These are phyloP conservation scores for Corythornis madagascariensis DNA, from an alignment of 2,113 vertebrate genomes.

Conservation along the genomic window DNA sequence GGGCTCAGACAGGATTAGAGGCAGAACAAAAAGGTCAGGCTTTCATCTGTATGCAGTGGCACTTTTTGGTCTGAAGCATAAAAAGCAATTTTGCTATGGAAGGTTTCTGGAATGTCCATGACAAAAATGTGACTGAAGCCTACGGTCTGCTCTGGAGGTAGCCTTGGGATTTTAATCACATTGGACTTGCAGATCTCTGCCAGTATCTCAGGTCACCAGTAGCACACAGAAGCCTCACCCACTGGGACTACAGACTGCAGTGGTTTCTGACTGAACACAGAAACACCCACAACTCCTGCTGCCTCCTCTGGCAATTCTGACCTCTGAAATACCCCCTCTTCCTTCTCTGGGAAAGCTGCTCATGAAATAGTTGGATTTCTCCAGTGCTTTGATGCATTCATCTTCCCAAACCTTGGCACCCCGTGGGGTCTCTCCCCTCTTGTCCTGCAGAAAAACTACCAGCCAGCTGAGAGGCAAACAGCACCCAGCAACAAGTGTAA, in stretches of 20 bases:
- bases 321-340: not conserved
- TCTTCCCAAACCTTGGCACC: not conserved
- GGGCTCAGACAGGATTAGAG: constrained; percentile 46
- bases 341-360: not conserved
- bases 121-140: not conserved
- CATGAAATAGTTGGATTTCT: not conserved
- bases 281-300: not conserved
- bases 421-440: not conserved
- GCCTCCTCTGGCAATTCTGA: not conserved
- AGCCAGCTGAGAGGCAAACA: not conserved
- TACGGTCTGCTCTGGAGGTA: not conserved
- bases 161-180: not conserved
- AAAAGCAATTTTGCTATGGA: constrained; percentile 40
- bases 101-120: constrained; percentile 36
- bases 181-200: not conserved
- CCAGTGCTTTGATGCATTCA: not conserved
- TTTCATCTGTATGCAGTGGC: constrained; percentile 9
- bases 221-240: not conserved
- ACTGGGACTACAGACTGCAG: not conserved
- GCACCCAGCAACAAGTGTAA: not conserved
- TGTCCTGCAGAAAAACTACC: not conserved
- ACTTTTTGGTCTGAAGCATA: constrained; percentile 33
- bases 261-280: not conserved
- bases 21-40: constrained; percentile 50
- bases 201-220: not conserved